Evolutionary conservation across 2,888 invertebrate species (phyloP), one percentile per base, ranked within the genome.

Genomic region (Hypomecis punctinalis): DNA sequence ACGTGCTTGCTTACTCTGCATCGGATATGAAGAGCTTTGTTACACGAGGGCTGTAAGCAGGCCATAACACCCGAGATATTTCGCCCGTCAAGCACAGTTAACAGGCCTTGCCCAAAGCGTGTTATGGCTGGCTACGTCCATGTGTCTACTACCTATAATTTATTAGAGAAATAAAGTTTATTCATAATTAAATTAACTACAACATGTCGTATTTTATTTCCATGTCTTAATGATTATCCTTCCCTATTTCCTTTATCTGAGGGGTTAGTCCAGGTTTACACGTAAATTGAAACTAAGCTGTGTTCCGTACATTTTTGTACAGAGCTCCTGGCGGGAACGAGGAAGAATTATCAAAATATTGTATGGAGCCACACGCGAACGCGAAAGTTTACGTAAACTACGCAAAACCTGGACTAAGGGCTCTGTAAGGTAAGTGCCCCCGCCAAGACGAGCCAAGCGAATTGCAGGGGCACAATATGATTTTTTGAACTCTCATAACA

Each of bases 151-250:
- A 56, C 33, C 47, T 56, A 56, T 56, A 56, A 56, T 56, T 89
- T 90, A 91, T 90, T 86, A 84, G 91, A 92, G 90, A 85, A 93
- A 91, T 92, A 92, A 92, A 92, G 89, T 91, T 89, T 91, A 93
- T 92, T 91, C 86, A 89, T 91, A 89, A 89, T 89, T 89, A 83
- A 89, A 89, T 89, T 89, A 83, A 80, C 75, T 74, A 66, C 71
- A 63, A 54, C 62, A 70, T 57, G 61, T 69, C 61, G 67, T 66
- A 70, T 72, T 71, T 69, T 42, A 40, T 35, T 54, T 40, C 10
- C 6, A 37, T 8, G 8, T 2, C 51, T 39, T 11, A n/a, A n/a
- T 3, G 6, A 10, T 36, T 11, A 39, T 39, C 6, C 7, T 6
- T 39, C 8, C 40, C 40, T 4, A 40, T 9, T 40, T 9, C 23